Base-by-base conservation (phyloP, 2,113 vertebrate species). In the Xenopus tropicalis region DNA sequence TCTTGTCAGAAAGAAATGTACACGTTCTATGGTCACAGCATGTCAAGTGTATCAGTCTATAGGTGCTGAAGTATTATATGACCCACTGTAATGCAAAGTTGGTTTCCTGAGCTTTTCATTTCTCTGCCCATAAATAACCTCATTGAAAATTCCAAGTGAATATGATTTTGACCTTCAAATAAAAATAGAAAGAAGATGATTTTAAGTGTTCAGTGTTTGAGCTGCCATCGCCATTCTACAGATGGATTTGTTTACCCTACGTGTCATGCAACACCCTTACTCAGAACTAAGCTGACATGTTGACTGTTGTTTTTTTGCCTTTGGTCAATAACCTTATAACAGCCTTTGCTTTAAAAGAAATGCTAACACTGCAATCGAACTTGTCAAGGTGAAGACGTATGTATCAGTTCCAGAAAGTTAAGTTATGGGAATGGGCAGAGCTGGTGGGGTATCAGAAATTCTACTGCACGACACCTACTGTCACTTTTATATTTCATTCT, bases 91-190 rank as follows among this genome's bases (percentile, higher is more conserved):
- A 72, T 54, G 51, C 48, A 52, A 21, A 62, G n/a, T n/a, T 37
- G 29, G 37, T 44, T 71, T 51, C 48, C 69, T 51, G 19, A 54
- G 70, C 46, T 63, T 48, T 63, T 21, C 61, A 61, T 16, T 37
- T 14, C 25, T 29, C 64, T 63, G 62, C 59, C 25, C 46, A 42
- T 63, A 72, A 72, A 63, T 72, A 61, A 54, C 14, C 43, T 48
- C 64, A 48, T 66, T 22, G 21, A 21, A 51, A n/a, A 46, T 66
- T 48, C 19, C 44, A 72, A 51, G 61, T 42, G 44, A 63, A 42
- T 46, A 20, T 25, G 42, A 62, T 37, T 20, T 52, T 64, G 61
- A 72, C 61, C 61, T 72, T 72, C 59, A 72, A 63, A 72, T 54
- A 72, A 19, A 62, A 44, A 62, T 54, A 54, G 52, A 54, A n/a